Conservation (phyloP, 2,797 vertebrate genomes). For the Gymnothorax reevesii region DNA sequence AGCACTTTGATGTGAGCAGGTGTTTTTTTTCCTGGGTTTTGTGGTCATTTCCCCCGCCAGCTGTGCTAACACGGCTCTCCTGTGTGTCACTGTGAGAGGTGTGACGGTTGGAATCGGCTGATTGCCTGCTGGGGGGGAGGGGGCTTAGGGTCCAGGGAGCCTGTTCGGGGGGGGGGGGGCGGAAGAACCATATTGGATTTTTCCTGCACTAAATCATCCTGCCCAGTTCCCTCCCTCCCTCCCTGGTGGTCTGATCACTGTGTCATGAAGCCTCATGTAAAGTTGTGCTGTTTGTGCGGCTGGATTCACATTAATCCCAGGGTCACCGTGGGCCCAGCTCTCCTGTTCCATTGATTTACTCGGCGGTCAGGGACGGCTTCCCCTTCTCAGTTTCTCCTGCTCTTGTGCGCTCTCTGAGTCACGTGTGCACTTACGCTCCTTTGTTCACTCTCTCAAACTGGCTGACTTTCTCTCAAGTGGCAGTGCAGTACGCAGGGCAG, state of each 20-base stretch:
- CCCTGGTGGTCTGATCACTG: conserved; percentile 13
- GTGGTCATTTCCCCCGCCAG: background rate
- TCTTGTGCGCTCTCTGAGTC: conserved; percentile 26
- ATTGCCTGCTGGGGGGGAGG: background rate
- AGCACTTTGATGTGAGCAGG: background rate
- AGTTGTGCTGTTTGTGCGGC: background rate
- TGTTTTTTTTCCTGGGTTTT: background rate
- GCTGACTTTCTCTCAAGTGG: background rate
- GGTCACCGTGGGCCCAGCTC: background rate
- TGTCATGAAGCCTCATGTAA: conserved; percentile 13
- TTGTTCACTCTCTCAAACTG: background rate
- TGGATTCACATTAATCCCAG: conserved; percentile 34
- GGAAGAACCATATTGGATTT: conserved; percentile 26
- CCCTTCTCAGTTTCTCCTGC: conserved; percentile 8
- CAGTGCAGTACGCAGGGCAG: background rate
- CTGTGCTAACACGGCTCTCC: background rate
- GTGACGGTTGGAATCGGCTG: background rate
- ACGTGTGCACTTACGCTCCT: background rate
- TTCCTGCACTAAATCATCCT: conserved; percentile 21
- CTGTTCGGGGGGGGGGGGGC: background rate
- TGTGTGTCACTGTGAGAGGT: too few species aligned
- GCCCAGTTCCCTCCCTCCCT: background rate
- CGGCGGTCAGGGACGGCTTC: conserved; percentile 17
- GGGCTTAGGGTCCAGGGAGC: background rate
- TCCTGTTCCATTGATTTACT: conserved; percentile 28